Evolutionary conservation across 2,888 invertebrate genomes (phyloP), one percentile per base, ranked within the genome.

Genomic region (Zygaena filipendulae): DNA sequence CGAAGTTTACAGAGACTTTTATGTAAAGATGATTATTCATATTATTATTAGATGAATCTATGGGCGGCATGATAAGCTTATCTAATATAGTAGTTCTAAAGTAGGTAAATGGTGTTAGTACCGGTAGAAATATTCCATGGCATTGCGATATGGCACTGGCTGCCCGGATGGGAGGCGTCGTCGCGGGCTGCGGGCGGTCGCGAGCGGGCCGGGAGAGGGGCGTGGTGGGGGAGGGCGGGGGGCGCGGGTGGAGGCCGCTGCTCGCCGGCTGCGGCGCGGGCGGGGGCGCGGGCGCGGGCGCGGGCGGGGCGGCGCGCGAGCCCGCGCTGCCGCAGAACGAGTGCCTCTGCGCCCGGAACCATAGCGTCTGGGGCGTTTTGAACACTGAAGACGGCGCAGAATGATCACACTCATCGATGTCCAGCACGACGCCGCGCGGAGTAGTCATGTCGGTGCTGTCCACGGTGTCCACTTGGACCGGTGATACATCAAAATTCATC

Each of bases 31-130:
- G n/a, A n/a, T n/a, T n/a, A n/a, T n/a, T n/a, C n/a, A n/a, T n/a
- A n/a, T n/a, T n/a, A n/a, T n/a, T n/a, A n/a, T n/a, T n/a, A n/a
- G n/a, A n/a, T n/a, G n/a, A n/a, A n/a, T n/a, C n/a, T n/a, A n/a
- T n/a, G n/a, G n/a, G 52, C 50, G 48, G 53, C 57, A 53, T 54
- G 57, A 55, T 50, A 63, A 58, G 63, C 62, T 66, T 54, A 49
- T 44, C 47, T 64, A 58, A 52, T 56, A 47, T 69, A 4, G 72
- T 69, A 70, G 68, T 70, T 68, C 57, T 63, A 72, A 55, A 69
- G 67, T n/a, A 71, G 68, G 69, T 71, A 75, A 77, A 77, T 77
- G 71, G 67, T 64, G 80, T 81, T 81, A 81, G 77, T 83, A 83
- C 83, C 83, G 82, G 81, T 62, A 75, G 74, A 74, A 67, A 74